These are phyloP conservation scores for Notothenia coriiceps DNA, from an alignment of 2,113 vertebrate species.

Conservation along the genomic window DNA sequence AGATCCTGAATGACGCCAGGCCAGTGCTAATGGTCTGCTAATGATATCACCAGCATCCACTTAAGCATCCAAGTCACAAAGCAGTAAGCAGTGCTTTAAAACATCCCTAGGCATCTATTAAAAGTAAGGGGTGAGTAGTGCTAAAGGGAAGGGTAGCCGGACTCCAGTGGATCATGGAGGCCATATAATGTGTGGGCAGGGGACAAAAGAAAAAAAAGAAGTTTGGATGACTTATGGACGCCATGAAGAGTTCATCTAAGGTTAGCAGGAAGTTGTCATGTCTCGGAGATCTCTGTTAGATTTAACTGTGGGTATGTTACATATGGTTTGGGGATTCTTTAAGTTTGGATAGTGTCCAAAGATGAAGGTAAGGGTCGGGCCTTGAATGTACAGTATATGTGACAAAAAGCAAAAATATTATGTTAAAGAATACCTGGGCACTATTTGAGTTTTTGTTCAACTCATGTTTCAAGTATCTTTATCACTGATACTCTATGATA, in stretches of 20 bases:
- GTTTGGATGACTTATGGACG: slow-evolving; percentile 18
- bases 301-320: slow-evolving; percentile 1
- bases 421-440: too few species aligned
- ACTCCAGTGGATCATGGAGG: slow-evolving; percentile 9
- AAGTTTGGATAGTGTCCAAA: not conserved
- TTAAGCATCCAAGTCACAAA: slow-evolving; percentile 23
- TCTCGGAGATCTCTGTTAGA: slow-evolving; percentile 1
- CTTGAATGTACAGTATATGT: not conserved
- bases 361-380: not conserved
- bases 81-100: slow-evolving; percentile 28
- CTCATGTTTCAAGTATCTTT: too few species aligned
- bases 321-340: not conserved
- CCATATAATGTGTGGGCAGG: slow-evolving; percentile 7
- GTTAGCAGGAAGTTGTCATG: not conserved
- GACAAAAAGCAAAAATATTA: not conserved
- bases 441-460: not conserved
- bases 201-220: not conserved
- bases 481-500: too few species aligned
- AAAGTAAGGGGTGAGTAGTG: slow-evolving; percentile 15
- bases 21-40: slow-evolving; percentile 18
- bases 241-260: not conserved
- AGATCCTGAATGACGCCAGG: not conserved
- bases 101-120: slow-evolving; percentile 14
- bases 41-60: slow-evolving; percentile 29
- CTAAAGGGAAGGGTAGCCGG: not conserved